Conservation (phyloP, 2,797 vertebrate genomes). For the Psittacula derbiana region DNA sequence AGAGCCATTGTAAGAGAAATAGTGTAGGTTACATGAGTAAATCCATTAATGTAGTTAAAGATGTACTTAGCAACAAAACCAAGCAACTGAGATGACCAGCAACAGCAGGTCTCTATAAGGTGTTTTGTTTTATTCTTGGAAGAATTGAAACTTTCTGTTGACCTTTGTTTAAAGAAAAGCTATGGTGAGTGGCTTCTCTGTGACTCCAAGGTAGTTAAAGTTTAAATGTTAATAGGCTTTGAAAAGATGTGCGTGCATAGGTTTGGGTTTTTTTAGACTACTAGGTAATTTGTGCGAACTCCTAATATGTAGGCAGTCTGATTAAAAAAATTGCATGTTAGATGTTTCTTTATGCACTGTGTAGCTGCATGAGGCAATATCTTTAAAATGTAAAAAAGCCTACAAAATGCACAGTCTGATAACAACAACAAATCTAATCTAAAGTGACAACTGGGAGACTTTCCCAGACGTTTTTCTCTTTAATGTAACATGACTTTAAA, state of each 20-base stretch:
- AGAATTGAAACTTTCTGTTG: background rate
- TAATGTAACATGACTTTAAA: slow-evolving; percentile 85
- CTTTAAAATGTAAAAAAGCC: slow-evolving; percentile 78
- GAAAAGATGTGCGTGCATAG: background rate
- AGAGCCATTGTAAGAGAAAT: background rate
- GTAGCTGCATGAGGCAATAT: slow-evolving; percentile 65
- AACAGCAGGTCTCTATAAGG: background rate
- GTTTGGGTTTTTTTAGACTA: background rate
- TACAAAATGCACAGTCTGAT: slow-evolving; percentile 75
- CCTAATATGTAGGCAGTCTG: slow-evolving; percentile 56
- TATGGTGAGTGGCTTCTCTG: background rate
- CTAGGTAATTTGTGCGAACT: slow-evolving; percentile 54
- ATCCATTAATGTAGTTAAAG: background rate
- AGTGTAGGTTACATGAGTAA: background rate
- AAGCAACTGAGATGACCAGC: background rate
- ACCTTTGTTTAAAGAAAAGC: background rate
- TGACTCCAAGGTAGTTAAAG: slow-evolving; percentile 34
- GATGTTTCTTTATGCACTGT: slow-evolving; percentile 25
- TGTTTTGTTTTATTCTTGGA: background rate
- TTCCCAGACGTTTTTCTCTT: slow-evolving; percentile 79
- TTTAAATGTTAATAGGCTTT: slow-evolving; percentile 60
- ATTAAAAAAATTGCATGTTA: slow-evolving; percentile 49
- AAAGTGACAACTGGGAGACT: slow-evolving; percentile 79
- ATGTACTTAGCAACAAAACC: background rate
- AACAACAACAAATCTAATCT: slow-evolving; percentile 83